Evolutionary conservation across 2,888 invertebrate species (phyloP), one percentile per base, ranked within the genome.

Genomic region (Eucera pruinosa): DNA sequence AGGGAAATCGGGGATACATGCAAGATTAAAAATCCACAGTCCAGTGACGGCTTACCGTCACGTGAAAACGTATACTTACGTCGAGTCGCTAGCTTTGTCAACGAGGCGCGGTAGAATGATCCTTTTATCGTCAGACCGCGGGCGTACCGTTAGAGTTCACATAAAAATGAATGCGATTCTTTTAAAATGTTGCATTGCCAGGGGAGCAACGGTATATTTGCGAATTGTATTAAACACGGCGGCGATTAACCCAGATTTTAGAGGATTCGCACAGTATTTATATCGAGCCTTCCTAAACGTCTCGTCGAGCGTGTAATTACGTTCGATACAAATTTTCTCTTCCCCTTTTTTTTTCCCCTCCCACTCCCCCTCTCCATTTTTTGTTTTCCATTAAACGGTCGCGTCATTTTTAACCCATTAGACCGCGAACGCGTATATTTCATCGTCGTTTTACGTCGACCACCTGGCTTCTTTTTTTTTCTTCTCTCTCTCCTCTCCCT

Each of bases 181-280:
- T 54, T 23, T n/a, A 54, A 65, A 73, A 60, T 48, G 30, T 73
- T 66, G 33, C 65, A 60, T 36, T 58, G 50, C 33, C 6, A 9
- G 20, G 13, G 20, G 20, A 18, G 25, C 54, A 64, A 74, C 71
- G 71, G 72, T 64, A 58, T 9, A 58, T 13, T 30, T 15, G 20
- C 52, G 33, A 60, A 54, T 45, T 48, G 45, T 67, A 52, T 61
- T 20, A 45, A 25, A 15, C 39, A 15, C n/a, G 15, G 18, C 36
- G 55, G 13, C 52, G 41, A 73, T 81, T 81, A 77, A 81, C 69
- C 78, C 39, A 55, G 41, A 78, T 79, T n/a, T n/a, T n/a, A n/a
- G 50, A 25, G 39, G n/a, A 0, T 64, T 39, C 30, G 52, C 18
- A n/a, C n/a, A n/a, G 30, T 43, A 20, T 48, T 48, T 61, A 43